phyloP scores from a whole-genome alignment of 2,888 invertebrate species.

The Heliconius aoede region DNA sequence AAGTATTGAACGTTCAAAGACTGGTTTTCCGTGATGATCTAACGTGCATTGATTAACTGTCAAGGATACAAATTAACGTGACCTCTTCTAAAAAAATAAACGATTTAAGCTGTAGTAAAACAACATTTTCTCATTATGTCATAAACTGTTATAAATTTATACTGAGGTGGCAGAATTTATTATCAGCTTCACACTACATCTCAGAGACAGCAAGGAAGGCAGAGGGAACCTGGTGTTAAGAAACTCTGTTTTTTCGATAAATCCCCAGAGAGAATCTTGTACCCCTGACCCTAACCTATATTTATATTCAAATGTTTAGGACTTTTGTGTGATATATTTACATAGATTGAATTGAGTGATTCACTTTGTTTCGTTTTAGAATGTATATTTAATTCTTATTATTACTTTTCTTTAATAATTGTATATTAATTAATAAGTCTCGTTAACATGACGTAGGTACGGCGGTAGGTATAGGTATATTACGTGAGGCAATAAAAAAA shows the following conservation, averaged over 20 bases:
- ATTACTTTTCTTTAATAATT: no score
- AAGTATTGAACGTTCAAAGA: conserved; percentile 61
- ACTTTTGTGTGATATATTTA: conserved; percentile 36
- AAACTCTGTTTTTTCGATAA: no score
- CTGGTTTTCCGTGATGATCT: conserved; percentile 75
- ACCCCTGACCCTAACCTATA: no score
- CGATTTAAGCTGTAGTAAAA: conserved; percentile 5
- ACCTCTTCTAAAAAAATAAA: conserved; percentile 35
- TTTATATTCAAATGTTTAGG: conserved; percentile 29
- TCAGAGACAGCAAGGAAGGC: no score
- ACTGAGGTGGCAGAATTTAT: not conserved
- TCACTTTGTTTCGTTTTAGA: conserved; percentile 2
- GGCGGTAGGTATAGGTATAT: no score
- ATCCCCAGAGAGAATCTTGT: no score
- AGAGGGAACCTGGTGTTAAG: no score
- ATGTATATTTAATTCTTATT: not conserved
- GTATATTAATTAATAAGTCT: not conserved
- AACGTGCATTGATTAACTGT: conserved; percentile 70
- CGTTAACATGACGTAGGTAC: not conserved
- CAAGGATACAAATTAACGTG: conserved; percentile 57
- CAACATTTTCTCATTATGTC: not conserved
- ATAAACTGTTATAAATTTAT: not conserved
- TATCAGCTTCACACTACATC: no score
- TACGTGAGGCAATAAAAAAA: no score
- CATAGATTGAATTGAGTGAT: conserved; percentile 27